phyloP scores from a whole-genome alignment of 1,140 invertebrate species.

The Tachypleus tridentatus region DNA sequence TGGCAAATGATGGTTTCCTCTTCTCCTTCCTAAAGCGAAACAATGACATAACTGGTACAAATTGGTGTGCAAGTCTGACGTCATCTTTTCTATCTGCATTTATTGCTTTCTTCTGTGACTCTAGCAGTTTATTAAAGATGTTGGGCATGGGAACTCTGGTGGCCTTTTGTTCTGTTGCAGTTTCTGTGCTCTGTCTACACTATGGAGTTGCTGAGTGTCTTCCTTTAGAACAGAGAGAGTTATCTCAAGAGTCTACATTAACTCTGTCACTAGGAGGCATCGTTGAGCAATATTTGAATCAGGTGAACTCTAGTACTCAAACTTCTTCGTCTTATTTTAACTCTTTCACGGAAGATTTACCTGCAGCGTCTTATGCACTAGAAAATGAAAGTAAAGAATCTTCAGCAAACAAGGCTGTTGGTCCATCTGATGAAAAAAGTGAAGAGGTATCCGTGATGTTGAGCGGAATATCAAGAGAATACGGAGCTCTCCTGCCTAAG shows the following conservation, averaged over 20 bases:
- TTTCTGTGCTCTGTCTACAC: slow-evolving; percentile 16
- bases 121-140: too few species aligned
- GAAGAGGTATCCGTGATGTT: too few species aligned
- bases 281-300: not conserved
- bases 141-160: slow-evolving; percentile 21
- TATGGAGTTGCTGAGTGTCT: slow-evolving; percentile 8
- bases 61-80: too few species aligned
- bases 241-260: not conserved
- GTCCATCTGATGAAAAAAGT: not conserved
- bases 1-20: too few species aligned
- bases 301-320: not conserved
- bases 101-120: too few species aligned
- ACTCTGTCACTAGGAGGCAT: not conserved
- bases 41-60: too few species aligned
- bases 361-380: not conserved
- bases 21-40: too few species aligned
- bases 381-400: not conserved
- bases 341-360: not conserved
- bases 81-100: too few species aligned
- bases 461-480: slow-evolving; percentile 1
- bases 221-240: slow-evolving; percentile 6
- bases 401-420: not conserved
- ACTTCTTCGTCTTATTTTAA: slow-evolving; percentile 1
- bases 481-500: slow-evolving; percentile 4
- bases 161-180: slow-evolving; percentile 10